These are phyloP conservation scores for Thelaira solivaga DNA, from an alignment of 2,888 invertebrate species.

Conservation along the genomic window DNA sequence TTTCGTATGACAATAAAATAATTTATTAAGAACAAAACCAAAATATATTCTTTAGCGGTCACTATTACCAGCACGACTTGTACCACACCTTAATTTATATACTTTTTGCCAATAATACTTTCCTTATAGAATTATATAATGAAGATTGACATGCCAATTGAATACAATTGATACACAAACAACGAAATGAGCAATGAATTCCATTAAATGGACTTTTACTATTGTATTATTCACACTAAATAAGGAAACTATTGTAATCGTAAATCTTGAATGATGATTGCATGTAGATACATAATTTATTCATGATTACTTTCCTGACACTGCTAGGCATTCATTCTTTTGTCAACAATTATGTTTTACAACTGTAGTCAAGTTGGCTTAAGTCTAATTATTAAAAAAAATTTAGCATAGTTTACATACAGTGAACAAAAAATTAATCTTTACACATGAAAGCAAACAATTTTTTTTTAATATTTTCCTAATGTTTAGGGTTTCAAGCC, in stretches of 20 bases:
- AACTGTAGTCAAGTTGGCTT: too few relatives aligned
- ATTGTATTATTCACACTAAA: background rate
- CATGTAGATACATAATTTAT: too few relatives aligned
- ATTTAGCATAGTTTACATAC: too few relatives aligned
- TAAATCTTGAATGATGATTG: background rate
- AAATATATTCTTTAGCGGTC: too few relatives aligned
- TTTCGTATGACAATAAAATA: too few relatives aligned
- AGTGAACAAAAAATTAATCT: too few relatives aligned
- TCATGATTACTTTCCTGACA: background rate
- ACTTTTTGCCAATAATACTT: conserved; percentile 52
- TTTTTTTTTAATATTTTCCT: too few relatives aligned
- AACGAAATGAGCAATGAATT: conserved; percentile 39
- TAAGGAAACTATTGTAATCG: conserved; percentile 1
- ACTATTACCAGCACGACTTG: too few relatives aligned
- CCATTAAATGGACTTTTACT: conserved; percentile 10
- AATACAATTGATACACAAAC: conserved; percentile 53
- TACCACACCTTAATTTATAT: conserved; percentile 43
- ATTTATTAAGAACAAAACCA: too few relatives aligned
- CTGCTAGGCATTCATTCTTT: background rate
- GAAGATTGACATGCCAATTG: conserved; percentile 58
- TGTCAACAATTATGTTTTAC: background rate
- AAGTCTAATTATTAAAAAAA: too few relatives aligned
- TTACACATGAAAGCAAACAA: too few relatives aligned
- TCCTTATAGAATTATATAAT: background rate
- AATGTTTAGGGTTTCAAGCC: too few relatives aligned